These are phyloP conservation scores for Scophthalmus maximus DNA, from an alignment of 2,113 vertebrate species.

Conservation along the genomic window DNA sequence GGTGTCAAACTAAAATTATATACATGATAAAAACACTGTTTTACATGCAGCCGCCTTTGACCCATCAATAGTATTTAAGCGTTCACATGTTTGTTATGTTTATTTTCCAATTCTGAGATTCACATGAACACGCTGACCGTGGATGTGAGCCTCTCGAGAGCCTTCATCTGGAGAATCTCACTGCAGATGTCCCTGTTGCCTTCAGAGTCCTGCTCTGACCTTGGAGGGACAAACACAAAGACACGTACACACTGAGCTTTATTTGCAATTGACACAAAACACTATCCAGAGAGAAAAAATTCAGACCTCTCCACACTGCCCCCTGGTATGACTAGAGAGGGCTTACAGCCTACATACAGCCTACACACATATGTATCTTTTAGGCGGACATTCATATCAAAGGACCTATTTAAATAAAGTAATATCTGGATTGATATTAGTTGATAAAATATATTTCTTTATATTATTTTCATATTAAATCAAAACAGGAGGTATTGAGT, in stretches of 20 bases:
- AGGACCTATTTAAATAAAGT: neutral
- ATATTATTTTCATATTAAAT: neutral
- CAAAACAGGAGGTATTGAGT: too few species aligned
- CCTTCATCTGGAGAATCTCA: conserved; percentile 91
- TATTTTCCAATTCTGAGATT: conserved; percentile 10
- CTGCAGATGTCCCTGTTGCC: conserved; percentile 90
- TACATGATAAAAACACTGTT: neutral
- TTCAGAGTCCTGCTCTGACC: conserved; percentile 90
- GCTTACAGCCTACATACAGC: conserved; percentile 43
- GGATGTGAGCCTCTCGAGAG: conserved; percentile 92
- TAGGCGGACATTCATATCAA: neutral
- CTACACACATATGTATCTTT: neutral
- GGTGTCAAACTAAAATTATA: neutral
- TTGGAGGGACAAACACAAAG: conserved; percentile 48
- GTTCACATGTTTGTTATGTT: neutral
- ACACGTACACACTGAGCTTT: conserved; percentile 29
- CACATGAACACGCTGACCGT: conserved; percentile 77
- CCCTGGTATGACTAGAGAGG: conserved; percentile 50
- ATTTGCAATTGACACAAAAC: conserved; percentile 19
- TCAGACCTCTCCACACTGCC: conserved; percentile 49
- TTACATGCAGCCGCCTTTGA: neutral
- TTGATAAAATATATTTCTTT: neutral
- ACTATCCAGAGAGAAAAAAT: conserved; percentile 3
- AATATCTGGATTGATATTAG: neutral
- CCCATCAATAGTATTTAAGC: neutral